Conservation (phyloP, 2,113 vertebrate species). For the Saccopteryx leptura region DNA sequence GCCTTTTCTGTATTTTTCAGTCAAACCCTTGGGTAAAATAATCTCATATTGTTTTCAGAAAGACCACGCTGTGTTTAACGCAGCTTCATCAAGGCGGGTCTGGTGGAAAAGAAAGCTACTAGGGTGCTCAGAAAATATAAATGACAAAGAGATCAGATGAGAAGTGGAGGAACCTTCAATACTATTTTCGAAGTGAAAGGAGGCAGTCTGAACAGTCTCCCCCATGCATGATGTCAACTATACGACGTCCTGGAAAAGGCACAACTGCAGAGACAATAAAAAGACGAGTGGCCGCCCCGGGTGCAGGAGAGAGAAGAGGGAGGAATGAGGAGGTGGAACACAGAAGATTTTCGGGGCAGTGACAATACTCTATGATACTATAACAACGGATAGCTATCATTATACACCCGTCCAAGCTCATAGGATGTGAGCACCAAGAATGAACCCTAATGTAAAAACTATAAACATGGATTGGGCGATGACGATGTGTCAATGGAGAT, state of each 20-base stretch:
- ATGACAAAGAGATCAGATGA: not conserved
- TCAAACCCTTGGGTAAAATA: not conserved
- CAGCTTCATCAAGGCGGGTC: not conserved
- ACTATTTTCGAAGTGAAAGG: not conserved
- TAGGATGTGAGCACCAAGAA: not conserved
- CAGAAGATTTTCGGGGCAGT: not conserved
- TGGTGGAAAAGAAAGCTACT: not conserved
- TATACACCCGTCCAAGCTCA: not conserved
- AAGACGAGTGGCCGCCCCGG: not conserved
- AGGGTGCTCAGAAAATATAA: slow-evolving; percentile 2
- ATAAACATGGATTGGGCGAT: not conserved
- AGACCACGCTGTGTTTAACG: not conserved
- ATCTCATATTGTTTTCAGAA: not conserved
- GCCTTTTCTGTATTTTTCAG: not conserved
- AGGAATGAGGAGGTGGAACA: not conserved
- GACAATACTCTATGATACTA: not conserved
- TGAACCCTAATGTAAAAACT: not conserved
- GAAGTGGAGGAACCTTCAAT: not conserved
- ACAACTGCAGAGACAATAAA: not conserved
- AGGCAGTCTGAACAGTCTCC: not conserved
- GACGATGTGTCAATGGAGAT: not conserved
- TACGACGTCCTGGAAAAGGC: not conserved
- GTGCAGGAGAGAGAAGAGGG: not conserved
- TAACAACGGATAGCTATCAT: not conserved
- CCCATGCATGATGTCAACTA: not conserved